Conservation (phyloP, 2,888 invertebrate species). For the Agapetus fuscipes region DNA sequence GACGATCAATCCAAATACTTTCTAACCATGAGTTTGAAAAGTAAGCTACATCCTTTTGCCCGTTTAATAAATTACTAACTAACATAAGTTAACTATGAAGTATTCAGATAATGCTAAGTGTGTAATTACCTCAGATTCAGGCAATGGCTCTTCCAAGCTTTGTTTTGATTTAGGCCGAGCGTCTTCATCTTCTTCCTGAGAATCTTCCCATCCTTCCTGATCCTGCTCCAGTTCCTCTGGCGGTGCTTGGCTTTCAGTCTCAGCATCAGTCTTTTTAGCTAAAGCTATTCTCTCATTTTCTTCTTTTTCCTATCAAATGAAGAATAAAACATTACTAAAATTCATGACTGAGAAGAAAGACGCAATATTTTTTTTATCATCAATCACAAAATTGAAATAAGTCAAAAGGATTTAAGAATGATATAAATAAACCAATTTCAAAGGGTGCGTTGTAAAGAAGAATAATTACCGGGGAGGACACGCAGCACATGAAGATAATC, state of each 20-base stretch:
- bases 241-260: slow-evolving; percentile 50
- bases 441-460: slow-evolving; percentile 3
- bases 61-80: no score
- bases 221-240: slow-evolving; percentile 35
- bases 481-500: slow-evolving; percentile 74
- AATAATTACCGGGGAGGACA: slow-evolving; percentile 42
- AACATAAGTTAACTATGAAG: no score
- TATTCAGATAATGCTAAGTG: no score
- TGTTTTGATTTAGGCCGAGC: slow-evolving; percentile 19
- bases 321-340: slow-evolving; percentile 3
- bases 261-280: slow-evolving; percentile 64
- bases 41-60: no score
- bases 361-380: no score
- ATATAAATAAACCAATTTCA: not conserved
- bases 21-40: no score
- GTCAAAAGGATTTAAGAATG: not conserved
- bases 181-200: slow-evolving; percentile 18
- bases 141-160: slow-evolving; percentile 27
- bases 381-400: not conserved
- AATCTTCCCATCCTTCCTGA: slow-evolving; percentile 25
- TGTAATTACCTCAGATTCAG: slow-evolving; percentile 8
- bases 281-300: slow-evolving; percentile 39
- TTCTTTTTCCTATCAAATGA: slow-evolving; percentile 32
- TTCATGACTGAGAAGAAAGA: no score
- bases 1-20: no score